phyloP scores from a whole-genome alignment of 2,113 vertebrate genomes.

The Dromiciops gliroides region DNA sequence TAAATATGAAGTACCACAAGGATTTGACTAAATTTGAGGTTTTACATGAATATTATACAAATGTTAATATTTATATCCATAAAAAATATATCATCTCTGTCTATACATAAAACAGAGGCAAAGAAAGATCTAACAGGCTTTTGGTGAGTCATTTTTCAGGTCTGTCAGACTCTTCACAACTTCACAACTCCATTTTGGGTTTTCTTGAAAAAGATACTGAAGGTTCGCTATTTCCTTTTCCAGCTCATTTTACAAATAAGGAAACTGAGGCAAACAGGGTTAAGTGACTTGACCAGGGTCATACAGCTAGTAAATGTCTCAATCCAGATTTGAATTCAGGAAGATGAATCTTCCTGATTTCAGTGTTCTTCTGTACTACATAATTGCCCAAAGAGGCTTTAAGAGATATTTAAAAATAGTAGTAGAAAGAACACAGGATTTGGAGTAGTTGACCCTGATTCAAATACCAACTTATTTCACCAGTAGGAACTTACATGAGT shows the following conservation, averaged over 20 bases:
- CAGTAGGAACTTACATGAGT: neutral
- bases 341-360: too few species aligned
- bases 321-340: too few species aligned
- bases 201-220: too few species aligned
- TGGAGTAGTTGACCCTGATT: neutral
- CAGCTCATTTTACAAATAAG: too few species aligned
- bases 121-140: neutral
- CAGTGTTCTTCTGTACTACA: rapidly evolving
- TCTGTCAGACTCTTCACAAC: too few species aligned
- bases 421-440: neutral
- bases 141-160: too few species aligned
- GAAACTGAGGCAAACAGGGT: too few species aligned
- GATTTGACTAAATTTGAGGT: neutral
- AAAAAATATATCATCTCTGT: neutral
- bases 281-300: too few species aligned
- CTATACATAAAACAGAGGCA: neutral
- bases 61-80: neutral
- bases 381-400: neutral
- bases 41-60: neutral
- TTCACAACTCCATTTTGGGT: too few species aligned
- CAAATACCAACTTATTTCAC: neutral
- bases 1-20: neutral
- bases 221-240: too few species aligned
- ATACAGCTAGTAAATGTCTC: too few species aligned
- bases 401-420: neutral